Conservation (phyloP, 2,888 invertebrate genomes). For the Lepas anatifera region DNA sequence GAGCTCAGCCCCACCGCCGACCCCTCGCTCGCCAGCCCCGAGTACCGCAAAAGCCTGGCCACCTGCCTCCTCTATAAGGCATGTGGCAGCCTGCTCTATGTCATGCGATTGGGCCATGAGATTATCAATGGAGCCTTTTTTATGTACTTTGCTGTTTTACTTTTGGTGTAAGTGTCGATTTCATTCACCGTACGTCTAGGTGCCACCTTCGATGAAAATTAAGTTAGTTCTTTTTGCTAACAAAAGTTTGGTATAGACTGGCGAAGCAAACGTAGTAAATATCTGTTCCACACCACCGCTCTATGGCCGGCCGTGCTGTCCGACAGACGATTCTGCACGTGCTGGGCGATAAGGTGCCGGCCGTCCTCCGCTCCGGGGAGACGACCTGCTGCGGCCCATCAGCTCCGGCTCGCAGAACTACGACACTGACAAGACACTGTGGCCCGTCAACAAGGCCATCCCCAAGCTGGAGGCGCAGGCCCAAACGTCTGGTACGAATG, state of each 20-base stretch:
- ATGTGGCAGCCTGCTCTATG: slow-evolving; percentile 17
- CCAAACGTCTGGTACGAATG: slow-evolving; percentile 34
- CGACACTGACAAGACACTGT: slow-evolving; percentile 52
- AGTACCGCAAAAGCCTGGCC: slow-evolving; percentile 57
- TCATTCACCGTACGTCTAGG: neutral
- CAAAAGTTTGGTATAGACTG: too few relatives aligned
- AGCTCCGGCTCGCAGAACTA: slow-evolving; percentile 57
- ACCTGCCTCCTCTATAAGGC: slow-evolving; percentile 71
- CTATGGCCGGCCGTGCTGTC: neutral
- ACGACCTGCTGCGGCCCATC: slow-evolving; percentile 44
- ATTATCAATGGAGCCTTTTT: neutral
- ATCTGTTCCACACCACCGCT: too few relatives aligned
- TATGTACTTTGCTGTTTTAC: too few relatives aligned
- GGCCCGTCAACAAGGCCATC: slow-evolving; percentile 61
- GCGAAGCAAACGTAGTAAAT: too few relatives aligned
- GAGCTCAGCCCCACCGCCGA: slow-evolving; percentile 52
- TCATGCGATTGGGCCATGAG: neutral
- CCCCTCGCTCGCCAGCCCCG: slow-evolving; percentile 53
- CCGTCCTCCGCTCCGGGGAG: slow-evolving; percentile 46
- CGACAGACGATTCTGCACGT: slow-evolving; percentile 19
- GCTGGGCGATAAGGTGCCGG: slow-evolving; percentile 41
- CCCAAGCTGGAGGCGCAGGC: slow-evolving; percentile 55
- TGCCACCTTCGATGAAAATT: too few relatives aligned
- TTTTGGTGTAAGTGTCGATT: neutral
- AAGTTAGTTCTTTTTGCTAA: too few relatives aligned